A percentile compares a stretch with the other conserved stretches of the same genome.
phyloP scores from a whole-genome alignment of 1,140 invertebrate genomes.

The Lanistes nyassanus region DNA sequence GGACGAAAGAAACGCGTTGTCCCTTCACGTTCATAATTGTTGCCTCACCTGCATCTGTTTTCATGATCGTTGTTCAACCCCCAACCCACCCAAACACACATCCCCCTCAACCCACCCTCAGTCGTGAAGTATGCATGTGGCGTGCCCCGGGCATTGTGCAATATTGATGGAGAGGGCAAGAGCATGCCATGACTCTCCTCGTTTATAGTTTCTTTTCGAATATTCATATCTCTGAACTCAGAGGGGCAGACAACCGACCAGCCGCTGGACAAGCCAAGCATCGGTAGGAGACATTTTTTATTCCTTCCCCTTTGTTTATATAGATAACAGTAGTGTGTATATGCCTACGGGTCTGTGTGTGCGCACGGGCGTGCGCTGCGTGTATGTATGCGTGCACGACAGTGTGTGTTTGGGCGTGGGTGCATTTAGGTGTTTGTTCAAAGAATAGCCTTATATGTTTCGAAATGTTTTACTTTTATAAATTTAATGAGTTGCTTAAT shows the following conservation, averaged over 20 bases:
- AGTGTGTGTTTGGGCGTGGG: slow-evolving; percentile 3
- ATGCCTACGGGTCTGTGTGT: neutral
- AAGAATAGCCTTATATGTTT: no score
- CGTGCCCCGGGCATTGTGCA: slow-evolving; percentile 33
- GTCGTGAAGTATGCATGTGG: slow-evolving; percentile 9
- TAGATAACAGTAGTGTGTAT: neutral
- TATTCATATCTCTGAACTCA: slow-evolving; percentile 84
- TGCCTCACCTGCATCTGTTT: neutral
- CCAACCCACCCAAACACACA: neutral
- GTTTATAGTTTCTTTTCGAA: slow-evolving; percentile 79
- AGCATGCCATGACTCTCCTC: slow-evolving; percentile 24
- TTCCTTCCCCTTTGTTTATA: slow-evolving; percentile 17
- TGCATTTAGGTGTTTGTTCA: neutral
- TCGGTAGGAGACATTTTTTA: slow-evolving; percentile 25
- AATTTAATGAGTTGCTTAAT: no score
- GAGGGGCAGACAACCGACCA: slow-evolving; percentile 67
- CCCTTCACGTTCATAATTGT: neutral
- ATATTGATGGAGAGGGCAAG: slow-evolving; percentile 26
- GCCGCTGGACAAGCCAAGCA: slow-evolving; percentile 22
- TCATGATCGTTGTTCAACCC: no score
- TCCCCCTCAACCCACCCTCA: neutral
- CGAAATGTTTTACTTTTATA: no score
- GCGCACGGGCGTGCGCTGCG: neutral
- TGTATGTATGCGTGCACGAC: neutral
- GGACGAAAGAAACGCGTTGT: no score